Base-by-base conservation (phyloP, 2,888 invertebrate species). In the Pyrrhia umbra region DNA sequence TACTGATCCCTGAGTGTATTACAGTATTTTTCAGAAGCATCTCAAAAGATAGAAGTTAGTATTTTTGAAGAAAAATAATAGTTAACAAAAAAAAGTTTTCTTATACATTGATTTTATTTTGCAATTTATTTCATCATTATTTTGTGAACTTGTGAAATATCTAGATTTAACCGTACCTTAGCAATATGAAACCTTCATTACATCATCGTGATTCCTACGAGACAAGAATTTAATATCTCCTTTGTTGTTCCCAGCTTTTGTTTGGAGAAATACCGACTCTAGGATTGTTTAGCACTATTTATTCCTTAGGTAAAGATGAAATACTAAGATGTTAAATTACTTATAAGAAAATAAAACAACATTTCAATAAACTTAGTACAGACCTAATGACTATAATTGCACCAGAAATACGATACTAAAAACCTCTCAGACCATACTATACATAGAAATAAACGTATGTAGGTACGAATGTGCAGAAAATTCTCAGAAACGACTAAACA, bases 161-260 rank as follows among this genome's bases (percentile, higher is more conserved):
- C n/a, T n/a, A n/a, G 34, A 34, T 34, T 34, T 34, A 13, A 34
- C 1, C 34, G 34, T 5, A 34, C 34, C 5, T 34, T n/a, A 34
- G 34, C 34, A 13, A 34, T n/a, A n/a, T 5, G 0, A 34, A 34
- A n/a, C 34, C 83, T 86, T 88, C 87, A 88, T 86, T 27, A 70
- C 70, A 85, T 81, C 34, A 88, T 85, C 88, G 87, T 90, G 90
- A 90, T 91, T 90, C 89, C 57, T 45, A 59, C 56, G 73, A 77
- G 81, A 54, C 58, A 80, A 85, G 92, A 93, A 92, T 93, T 92
- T 92, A 91, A 93, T 92, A 92, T 88, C 76, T 77, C 51, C 67
- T 75, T 80, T 81, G 79, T 69, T 20, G 23, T 37, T 16, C 42
- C 30, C 40, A 47, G 60, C 77, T 74, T 78, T 83, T 82, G 79